Conservation (phyloP, 2,888 invertebrate genomes). For the Sarcophaga variegata region DNA sequence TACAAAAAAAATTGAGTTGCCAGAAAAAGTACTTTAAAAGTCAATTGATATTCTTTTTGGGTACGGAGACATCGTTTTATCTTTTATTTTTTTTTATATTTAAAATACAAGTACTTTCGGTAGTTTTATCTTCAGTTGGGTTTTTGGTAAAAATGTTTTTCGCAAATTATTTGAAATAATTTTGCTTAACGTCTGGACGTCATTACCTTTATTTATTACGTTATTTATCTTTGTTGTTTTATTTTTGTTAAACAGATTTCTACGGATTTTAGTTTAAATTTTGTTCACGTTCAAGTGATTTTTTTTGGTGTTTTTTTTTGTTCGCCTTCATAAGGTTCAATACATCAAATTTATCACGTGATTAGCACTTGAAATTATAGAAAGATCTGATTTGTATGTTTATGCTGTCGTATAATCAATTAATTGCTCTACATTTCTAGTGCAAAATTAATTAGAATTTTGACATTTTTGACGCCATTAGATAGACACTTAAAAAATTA, state of each 20-base stretch:
- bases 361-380: slow-evolving; percentile 4
- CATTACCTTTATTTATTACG: not conserved
- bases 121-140: too few relatives aligned
- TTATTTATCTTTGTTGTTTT: not conserved
- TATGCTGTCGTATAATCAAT: not conserved
- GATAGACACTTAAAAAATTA: not conserved
- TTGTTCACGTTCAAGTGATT: not conserved
- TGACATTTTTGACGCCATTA: not conserved
- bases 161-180: too few relatives aligned
- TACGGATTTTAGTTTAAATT: slow-evolving; percentile 12
- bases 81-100: too few relatives aligned
- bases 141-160: too few relatives aligned
- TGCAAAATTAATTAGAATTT: slow-evolving; percentile 5
- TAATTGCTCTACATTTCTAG: not conserved
- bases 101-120: too few relatives aligned
- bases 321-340: not conserved
- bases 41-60: not conserved
- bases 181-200: not conserved
- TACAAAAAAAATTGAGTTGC: too few relatives aligned
- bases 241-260: slow-evolving; percentile 1
- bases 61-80: too few relatives aligned
- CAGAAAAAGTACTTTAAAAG: not conserved
- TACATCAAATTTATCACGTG: slow-evolving; percentile 13
- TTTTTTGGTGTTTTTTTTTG: not conserved
- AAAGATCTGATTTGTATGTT: not conserved